Conservation (phyloP, 2,888 invertebrate genomes). For the Papilio elwesi region DNA sequence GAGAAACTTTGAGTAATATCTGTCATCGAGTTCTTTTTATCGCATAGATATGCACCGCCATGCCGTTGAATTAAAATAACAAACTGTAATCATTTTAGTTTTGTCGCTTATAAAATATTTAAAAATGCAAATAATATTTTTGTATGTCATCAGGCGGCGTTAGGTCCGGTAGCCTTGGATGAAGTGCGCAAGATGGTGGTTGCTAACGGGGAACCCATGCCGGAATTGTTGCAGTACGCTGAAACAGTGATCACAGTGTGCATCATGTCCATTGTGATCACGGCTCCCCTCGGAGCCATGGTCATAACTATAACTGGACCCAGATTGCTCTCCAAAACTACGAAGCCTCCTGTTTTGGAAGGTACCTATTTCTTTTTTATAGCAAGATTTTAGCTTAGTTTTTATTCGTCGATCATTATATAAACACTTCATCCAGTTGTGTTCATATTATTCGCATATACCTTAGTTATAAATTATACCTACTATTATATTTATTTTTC, state of each 20-base stretch:
- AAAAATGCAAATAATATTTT: no score
- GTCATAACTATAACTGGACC: slow-evolving; percentile 92
- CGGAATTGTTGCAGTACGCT: slow-evolving; percentile 85
- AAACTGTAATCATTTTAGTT: no score
- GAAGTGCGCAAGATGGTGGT: slow-evolving; percentile 79
- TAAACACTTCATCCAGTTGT: no score
- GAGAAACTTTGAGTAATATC: no score
- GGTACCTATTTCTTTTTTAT: slow-evolving; percentile 66
- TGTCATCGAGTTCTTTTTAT: no score
- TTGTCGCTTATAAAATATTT: no score
- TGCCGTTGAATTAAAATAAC: no score
- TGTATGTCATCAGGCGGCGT: slow-evolving; percentile 85
- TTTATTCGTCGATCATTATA: no score
- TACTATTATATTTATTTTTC: no score
- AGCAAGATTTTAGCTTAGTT: not conserved
- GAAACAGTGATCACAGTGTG: slow-evolving; percentile 90
- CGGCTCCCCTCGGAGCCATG: slow-evolving; percentile 93
- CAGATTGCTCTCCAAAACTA: slow-evolving; percentile 90
- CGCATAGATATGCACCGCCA: no score
- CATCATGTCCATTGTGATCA: slow-evolving; percentile 92
- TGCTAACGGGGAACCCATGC: slow-evolving; percentile 58
- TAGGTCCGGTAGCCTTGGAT: slow-evolving; percentile 91
- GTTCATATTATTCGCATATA: no score
- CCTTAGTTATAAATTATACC: no score
- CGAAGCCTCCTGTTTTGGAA: slow-evolving; percentile 87